Evolutionary conservation across 2,113 vertebrate genomes (phyloP).

Genomic region (Ramphastos sulfuratus): DNA sequence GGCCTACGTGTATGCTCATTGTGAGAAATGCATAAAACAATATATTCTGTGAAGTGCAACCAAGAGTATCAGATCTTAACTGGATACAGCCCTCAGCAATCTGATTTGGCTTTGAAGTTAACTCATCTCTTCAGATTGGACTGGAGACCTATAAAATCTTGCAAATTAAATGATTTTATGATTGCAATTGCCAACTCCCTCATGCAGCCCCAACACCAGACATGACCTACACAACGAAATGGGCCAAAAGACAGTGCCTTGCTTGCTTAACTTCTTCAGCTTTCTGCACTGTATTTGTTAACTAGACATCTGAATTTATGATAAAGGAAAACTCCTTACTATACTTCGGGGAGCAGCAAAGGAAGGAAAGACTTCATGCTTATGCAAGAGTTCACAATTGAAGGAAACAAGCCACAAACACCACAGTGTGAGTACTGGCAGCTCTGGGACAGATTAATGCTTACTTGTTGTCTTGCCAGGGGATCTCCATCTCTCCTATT

Average conservation of each 20-base stretch:
- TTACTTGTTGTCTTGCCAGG: background rate
- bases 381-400: background rate
- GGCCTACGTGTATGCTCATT: accelerated
- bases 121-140: background rate
- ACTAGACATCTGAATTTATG: background rate
- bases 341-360: background rate
- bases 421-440: accelerated
- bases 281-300: background rate
- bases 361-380: background rate
- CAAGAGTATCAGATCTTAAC: too few species aligned
- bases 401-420: background rate
- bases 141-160: background rate
- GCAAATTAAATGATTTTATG: background rate
- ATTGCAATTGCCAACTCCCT: background rate
- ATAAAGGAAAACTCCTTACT: background rate
- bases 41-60: background rate
- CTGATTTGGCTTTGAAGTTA: background rate
- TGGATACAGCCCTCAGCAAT: too few species aligned
- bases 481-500: background rate
- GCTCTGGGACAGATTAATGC: background rate
- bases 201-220: background rate
- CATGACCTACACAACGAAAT: accelerated
- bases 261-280: background rate
- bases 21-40: background rate
- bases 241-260: background rate